Base-by-base conservation (phyloP, 2,888 invertebrate genomes). In the Lasioglossum calceatum region DNA sequence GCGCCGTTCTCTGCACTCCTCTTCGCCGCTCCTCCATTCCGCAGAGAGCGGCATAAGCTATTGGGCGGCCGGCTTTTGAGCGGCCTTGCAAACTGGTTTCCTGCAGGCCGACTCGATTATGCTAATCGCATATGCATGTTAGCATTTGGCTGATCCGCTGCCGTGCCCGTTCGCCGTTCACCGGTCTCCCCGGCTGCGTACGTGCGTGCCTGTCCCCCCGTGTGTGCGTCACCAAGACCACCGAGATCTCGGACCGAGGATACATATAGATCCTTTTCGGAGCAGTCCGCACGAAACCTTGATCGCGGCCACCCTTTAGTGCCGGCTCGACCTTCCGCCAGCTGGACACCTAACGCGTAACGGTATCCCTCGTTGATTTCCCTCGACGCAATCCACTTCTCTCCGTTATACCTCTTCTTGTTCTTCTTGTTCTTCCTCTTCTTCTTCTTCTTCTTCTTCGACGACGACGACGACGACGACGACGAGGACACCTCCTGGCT, bases 11-110 rank as follows among this genome's bases (percentile, higher is more conserved):
- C 64, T 64, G 16, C 64, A 16, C 64, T 64, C 27, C 14, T 64
- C 61, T 32, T 64, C 61, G n/a, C 61, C 61, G 64, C 5, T 64
- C 64, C 64, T 64, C 54, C 64, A 32, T 64, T 32, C 87, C 79
- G 87, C 82, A 76, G 80, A 85, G 88, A 89, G 85, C 84, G 88
- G 86, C 90, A 92, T 91, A 90, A 92, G 92, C 91, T 90, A 92
- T 93, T 91, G 92, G 87, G 92, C 92, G 92, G 93, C 88, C 92
- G 91, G 93, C 91, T 93, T 93, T 92, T 92, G 90, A 92, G 92
- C 94, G 94, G 94, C 95, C 95, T 95, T 95, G 95, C 94, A 95
- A 95, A 95, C 95, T 95, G 95, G 95, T 95, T 95, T 92, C 92
- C 93, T 91, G 91, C 91, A 92, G 90, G 80, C 92, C 92, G 92